Evolutionary conservation across 1,140 invertebrate species (phyloP), one percentile per base, ranked within the genome.

Genomic region (Cyrtorhinus lividipennis): DNA sequence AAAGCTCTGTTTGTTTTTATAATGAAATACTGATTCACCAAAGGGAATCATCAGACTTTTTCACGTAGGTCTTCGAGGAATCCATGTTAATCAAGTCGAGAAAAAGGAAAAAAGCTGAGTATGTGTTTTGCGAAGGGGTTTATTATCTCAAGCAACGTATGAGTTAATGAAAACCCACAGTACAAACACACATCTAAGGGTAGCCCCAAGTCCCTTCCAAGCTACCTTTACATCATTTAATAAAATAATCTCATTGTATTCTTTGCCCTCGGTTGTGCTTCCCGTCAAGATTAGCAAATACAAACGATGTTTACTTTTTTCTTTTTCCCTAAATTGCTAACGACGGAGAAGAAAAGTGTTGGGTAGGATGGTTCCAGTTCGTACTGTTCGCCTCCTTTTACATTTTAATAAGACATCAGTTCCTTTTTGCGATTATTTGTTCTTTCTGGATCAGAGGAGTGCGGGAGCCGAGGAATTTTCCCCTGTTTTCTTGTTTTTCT

Each of bases 201-300:
- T 22, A 5, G 8, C 18, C 20, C 20, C 48, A 10, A 20, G 48
- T 53, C 48, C 48, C 48, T 38, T 53, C 48, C 48, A 22, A 53
- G 8, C 48, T 53, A 53, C 48, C 48, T 20, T 53, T 53, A 53
- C 48, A 53, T 53, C 48, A 53, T 53, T 53, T 53, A 53, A 53
- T 53, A 53, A 53, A 53, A 53, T 53, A 53, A 53, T 53, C 48
- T 53, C 48, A 53, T 53, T 53, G 48, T 53, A 53, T 53, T 53
- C 48, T 53, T 53, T 53, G 48, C 48, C 8, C 3, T 44, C 8
- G 5, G 48, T 53, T 5, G 48, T 20, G 48, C 48, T 53, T 10
- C 48, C 48, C 48, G 48, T 53, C 10, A 22, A 53, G 48, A 53
- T 53, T 53, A 53, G 48, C 48, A 53, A 53, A 53, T 22, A 53